phyloP scores from a whole-genome alignment of 2,113 vertebrate species.

The Illadopsis cleaveri region DNA sequence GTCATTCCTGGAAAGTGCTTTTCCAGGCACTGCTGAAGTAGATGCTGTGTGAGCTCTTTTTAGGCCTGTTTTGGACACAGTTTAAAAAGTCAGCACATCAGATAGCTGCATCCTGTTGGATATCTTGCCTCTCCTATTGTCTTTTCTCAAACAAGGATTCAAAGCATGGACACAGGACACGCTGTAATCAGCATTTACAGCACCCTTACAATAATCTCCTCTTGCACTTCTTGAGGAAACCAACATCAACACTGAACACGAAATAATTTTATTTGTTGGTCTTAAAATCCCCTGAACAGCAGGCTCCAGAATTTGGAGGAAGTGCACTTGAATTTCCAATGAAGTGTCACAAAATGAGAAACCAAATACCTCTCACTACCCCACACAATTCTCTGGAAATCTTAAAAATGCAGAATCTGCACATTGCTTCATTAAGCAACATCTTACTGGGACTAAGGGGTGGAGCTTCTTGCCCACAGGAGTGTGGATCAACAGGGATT shows the following conservation, averaged over 20 bases:
- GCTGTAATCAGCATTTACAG: neutral
- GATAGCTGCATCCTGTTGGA: neutral
- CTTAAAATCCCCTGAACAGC: neutral
- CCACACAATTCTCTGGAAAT: neutral
- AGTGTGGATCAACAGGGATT: neutral
- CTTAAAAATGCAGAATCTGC: neutral
- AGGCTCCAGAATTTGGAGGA: neutral
- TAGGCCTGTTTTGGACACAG: neutral
- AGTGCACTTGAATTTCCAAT: neutral
- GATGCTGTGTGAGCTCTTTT: neutral
- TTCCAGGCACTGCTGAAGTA: neutral
- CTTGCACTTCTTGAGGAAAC: neutral
- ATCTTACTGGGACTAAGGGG: accelerated
- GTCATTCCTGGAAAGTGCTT: neutral
- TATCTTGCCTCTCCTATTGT: neutral
- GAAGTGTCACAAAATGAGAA: neutral
- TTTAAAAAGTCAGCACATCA: neutral
- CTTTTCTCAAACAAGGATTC: neutral
- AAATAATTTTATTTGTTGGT: neutral
- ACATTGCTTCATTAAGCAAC: neutral
- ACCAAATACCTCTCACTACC: neutral
- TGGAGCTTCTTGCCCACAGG: neutral
- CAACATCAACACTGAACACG: neutral
- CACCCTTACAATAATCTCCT: neutral
- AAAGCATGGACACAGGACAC: neutral